These are phyloP conservation scores for Mesoligia furuncula DNA, from an alignment of 2,888 invertebrate species.

Conservation along the genomic window DNA sequence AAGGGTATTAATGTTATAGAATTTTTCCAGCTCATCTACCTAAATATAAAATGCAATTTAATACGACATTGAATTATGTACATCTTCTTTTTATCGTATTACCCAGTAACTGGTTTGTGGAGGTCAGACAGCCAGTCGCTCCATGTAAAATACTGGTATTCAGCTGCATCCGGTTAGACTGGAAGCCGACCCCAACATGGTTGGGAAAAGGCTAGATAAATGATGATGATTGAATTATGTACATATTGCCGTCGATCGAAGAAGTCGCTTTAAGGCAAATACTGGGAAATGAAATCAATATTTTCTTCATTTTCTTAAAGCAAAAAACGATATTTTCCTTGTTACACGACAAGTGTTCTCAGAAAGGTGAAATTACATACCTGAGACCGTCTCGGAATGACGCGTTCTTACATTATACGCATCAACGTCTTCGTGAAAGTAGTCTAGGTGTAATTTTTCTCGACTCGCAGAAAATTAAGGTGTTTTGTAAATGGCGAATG, in stretches of 20 bases:
- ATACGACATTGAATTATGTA: neutral
- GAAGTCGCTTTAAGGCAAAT: neutral
- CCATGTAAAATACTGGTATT: no score
- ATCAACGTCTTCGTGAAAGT: constrained; percentile 40
- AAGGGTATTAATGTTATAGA: neutral
- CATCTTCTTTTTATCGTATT: no score
- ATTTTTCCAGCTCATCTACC: neutral
- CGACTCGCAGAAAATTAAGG: neutral
- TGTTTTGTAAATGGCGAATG: neutral
- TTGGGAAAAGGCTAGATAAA: no score
- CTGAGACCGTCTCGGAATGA: constrained; percentile 22
- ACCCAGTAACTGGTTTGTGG: no score
- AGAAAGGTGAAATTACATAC: constrained; percentile 49
- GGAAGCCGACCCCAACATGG: no score
- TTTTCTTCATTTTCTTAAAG: neutral
- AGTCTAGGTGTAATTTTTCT: constrained; percentile 13
- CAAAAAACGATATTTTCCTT: constrained; percentile 9
- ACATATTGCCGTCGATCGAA: no score
- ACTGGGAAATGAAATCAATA: constrained; percentile 4
- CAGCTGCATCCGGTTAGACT: no score
- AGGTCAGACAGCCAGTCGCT: no score
- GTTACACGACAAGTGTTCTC: constrained; percentile 3
- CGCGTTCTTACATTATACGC: constrained; percentile 33
- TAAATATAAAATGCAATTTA: neutral
- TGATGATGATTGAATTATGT: neutral